phyloP scores from a whole-genome alignment of 2,888 invertebrate species.

The Drosophila monieri region DNA sequence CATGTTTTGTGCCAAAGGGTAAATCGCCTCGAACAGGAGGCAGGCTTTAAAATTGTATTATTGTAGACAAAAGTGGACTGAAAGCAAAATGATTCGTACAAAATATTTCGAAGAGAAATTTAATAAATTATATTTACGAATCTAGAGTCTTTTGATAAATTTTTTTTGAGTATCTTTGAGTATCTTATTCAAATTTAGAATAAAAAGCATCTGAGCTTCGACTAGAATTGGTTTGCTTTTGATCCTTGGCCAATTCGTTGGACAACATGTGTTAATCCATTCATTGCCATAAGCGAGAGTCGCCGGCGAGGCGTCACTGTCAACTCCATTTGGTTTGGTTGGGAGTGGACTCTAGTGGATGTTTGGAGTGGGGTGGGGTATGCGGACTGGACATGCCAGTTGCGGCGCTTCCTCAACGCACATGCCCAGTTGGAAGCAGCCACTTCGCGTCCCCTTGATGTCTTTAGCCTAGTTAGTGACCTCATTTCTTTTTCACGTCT shows the following conservation, averaged over 20 bases:
- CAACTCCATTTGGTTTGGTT: conserved; percentile 9
- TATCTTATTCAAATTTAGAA: neutral
- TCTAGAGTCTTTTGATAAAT: too few relatives aligned
- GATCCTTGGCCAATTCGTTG: conserved; percentile 62
- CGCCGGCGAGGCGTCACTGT: conserved; percentile 23
- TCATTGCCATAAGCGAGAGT: conserved; percentile 53
- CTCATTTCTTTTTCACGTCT: conserved; percentile 35
- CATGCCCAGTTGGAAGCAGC: conserved; percentile 27
- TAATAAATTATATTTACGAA: too few relatives aligned
- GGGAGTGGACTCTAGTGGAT: neutral
- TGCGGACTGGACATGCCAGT: conserved; percentile 32
- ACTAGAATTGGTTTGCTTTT: conserved; percentile 30
- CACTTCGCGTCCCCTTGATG: conserved; percentile 12
- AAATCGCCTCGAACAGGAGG: conserved; percentile 9
- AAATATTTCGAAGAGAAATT: too few relatives aligned
- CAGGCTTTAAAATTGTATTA: neutral
- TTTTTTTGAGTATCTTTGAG: too few relatives aligned
- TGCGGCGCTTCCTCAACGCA: conserved; percentile 41
- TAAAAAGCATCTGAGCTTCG: conserved; percentile 21
- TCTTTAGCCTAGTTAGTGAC: conserved; percentile 34
- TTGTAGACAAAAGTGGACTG: neutral
- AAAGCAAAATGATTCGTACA: too few relatives aligned
- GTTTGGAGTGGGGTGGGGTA: neutral
- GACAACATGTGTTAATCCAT: conserved; percentile 32
- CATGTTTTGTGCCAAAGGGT: conserved; percentile 16